Conservation (phyloP, 2,888 invertebrate species). For the Phortica okadai region DNA sequence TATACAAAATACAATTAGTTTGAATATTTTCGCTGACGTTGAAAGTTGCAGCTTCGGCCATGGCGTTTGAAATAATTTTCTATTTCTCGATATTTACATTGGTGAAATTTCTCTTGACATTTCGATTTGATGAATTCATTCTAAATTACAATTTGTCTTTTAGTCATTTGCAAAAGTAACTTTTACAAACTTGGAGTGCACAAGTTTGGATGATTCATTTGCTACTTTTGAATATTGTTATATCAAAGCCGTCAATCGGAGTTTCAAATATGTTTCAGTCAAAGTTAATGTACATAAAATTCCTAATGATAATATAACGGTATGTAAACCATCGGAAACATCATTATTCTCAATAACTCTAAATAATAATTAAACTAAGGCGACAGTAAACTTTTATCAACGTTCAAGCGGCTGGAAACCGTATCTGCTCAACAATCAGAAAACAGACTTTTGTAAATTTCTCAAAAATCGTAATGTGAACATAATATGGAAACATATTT, state of each 20-base stretch:
- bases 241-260: constrained; percentile 30
- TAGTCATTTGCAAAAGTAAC: no score
- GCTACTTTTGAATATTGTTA: constrained; percentile 26
- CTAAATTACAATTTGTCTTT: no score
- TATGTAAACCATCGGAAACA: background rate
- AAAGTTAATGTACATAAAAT: background rate
- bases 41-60: no score
- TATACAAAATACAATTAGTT: no score
- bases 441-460: background rate
- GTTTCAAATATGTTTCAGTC: constrained; percentile 6
- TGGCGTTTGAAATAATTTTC: no score
- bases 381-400: background rate
- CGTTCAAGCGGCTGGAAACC: constrained; percentile 29
- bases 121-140: no score
- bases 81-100: no score
- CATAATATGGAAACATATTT: background rate
- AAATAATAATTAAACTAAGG: background rate
- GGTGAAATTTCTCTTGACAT: no score
- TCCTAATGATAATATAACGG: constrained; percentile 17
- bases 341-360: no score
- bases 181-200: no score
- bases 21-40: no score
- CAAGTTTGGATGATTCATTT: no score
- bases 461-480: background rate
- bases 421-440: background rate